phyloP scores from a whole-genome alignment of 1,140 invertebrate genomes.

The Drosophila ficusphila region DNA sequence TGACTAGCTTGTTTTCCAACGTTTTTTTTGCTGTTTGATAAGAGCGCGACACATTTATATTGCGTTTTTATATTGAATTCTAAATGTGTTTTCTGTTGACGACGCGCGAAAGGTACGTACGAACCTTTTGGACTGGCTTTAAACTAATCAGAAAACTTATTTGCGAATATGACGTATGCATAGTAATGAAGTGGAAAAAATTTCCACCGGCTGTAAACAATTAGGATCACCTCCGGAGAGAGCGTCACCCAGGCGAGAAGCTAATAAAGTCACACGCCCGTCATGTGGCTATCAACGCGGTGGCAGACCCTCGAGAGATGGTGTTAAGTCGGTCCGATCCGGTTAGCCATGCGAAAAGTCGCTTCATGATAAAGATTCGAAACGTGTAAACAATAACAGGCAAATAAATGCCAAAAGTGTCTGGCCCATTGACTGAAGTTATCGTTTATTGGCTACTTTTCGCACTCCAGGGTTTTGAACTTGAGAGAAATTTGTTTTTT shows the following conservation, averaged over 20 bases:
- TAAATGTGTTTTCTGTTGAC: constrained; percentile 46
- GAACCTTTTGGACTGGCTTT: constrained; percentile 3
- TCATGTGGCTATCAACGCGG: constrained; percentile 70
- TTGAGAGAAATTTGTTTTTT: not conserved
- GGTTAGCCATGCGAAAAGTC: constrained; percentile 55
- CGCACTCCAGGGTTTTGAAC: not conserved
- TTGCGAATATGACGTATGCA: constrained; percentile 34
- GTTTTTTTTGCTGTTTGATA: constrained; percentile 28
- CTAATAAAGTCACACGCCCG: constrained; percentile 59
- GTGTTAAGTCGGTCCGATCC: constrained; percentile 55
- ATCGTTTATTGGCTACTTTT: constrained; percentile 32
- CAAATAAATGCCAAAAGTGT: constrained; percentile 48
- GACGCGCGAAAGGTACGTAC: not conserved
- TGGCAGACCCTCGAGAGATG: constrained; percentile 55
- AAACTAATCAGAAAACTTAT: not conserved
- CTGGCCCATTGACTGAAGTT: constrained; percentile 49
- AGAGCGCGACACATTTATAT: constrained; percentile 9
- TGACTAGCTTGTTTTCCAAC: constrained; percentile 32
- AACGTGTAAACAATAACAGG: constrained; percentile 50
- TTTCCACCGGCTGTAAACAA: constrained; percentile 43
- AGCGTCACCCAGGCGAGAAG: constrained; percentile 23
- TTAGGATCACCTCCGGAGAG: constrained; percentile 17
- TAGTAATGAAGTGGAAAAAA: constrained; percentile 25
- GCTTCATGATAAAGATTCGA: constrained; percentile 29
- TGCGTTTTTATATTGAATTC: constrained; percentile 2